Evolutionary conservation across 2,113 vertebrate genomes (phyloP), one percentile per base, ranked within the genome.

Genomic region (Channa maculata): DNA sequence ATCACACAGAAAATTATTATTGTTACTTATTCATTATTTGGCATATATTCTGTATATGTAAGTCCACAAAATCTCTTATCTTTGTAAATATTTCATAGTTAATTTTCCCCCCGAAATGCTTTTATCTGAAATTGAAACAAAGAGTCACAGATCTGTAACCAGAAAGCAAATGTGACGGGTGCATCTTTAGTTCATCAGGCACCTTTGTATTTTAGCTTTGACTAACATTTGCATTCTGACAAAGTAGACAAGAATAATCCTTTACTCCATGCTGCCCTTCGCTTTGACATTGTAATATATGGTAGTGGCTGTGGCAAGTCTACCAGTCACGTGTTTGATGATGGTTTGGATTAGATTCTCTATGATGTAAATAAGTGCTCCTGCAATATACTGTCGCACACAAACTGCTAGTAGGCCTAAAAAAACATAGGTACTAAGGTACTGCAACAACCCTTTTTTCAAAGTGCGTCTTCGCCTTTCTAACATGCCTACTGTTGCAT

Each of bases 1-100:
- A 80, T 66, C 65, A 80, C 72, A 79, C 54, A 79, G 49, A 85
- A 82, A 84, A 65, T 51, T 45, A 71, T 64, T 74, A 78, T 69
- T 80, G n/a, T 66, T 74, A 57, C 82, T 85, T 88, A 64, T 66
- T 64, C 72, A 89, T 92, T 86, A 84, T 90, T 90, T 91, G 68
- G 50, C 64, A 76, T 86, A 83, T 80, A 84, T 85, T 82, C 46
- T 89, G 77, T 83, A 83, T 55, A 71, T 77, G 65, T 59, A 72
- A 65, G 71, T 84, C 64, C 63, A 65, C 70, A 45, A 78, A 53
- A 59, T 64, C 39, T 80, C 74, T 65, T 72, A 67, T 86, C 63
- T 74, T 74, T 93, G 89, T 94, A 93, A 88, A 93, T 94, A 92
- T 82, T 54, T 44, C 11, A 80, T 68, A 53, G 36, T 64, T 10